Conservation (phyloP, 1,140 invertebrate species). For the Pachyrhynchus sulphureomaculatus region DNA sequence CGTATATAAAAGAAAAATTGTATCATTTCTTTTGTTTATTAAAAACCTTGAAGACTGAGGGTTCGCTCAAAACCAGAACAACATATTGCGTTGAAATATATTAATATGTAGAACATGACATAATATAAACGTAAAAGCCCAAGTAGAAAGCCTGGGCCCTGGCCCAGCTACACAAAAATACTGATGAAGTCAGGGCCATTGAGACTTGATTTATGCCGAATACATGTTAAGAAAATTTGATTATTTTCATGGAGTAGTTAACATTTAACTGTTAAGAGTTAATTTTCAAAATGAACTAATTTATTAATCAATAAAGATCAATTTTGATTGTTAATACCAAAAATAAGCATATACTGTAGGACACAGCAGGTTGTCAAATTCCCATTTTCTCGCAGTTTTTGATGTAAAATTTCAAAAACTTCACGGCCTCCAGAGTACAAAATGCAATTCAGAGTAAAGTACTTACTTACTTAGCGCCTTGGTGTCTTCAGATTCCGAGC, state of each 20-base stretch:
- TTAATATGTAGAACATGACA: constrained; percentile 30
- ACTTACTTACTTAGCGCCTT: too few species aligned
- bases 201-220: constrained; percentile 38
- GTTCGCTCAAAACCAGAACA: not conserved
- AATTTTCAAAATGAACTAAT: too few species aligned
- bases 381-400: too few species aligned
- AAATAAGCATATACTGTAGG: too few species aligned
- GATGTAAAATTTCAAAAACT: too few species aligned
- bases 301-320: too few species aligned
- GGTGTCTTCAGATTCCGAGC: too few species aligned
- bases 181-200: constrained; percentile 16
- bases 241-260: constrained; percentile 40
- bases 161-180: constrained; percentile 17
- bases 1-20: constrained; percentile 13
- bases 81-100: constrained; percentile 30
- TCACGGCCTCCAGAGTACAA: too few species aligned
- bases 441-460: too few species aligned
- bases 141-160: not conserved
- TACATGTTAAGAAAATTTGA: constrained; percentile 44
- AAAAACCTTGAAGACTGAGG: constrained; percentile 9
- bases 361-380: too few species aligned
- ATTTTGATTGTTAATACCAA: too few species aligned
- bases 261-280: too few species aligned
- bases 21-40: constrained; percentile 23
- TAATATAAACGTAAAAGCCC: constrained; percentile 22